Base-by-base conservation (phyloP, 2,797 vertebrate species). In the Anguilla anguilla region DNA sequence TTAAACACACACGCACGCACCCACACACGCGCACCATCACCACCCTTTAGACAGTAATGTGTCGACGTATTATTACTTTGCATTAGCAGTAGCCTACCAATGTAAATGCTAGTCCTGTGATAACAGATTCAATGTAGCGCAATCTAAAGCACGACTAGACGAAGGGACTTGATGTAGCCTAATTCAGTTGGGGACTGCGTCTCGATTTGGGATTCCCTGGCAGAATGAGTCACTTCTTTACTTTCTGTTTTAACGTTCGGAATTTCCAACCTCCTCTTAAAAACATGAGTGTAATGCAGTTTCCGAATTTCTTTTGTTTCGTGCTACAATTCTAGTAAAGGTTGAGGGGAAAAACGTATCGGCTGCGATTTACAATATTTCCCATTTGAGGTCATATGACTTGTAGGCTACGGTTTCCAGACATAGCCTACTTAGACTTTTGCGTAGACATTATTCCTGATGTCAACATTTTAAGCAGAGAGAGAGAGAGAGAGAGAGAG, bases 381-480 rank as follows among this genome's bases (percentile, higher is more conserved):
- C 7, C 67, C 28, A 28, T 28, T 72, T 31, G 67, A 9, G 67
- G 7, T 72, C n/a, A 72, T 72, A 31, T 28, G 17, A 22, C 22
- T 22, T 6, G 61, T 69, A 61, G 57, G 15, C 57, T 22, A 69
- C 25, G 25, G 64, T 69, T 69, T 69, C 64, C 69, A 74, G 35
- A 13, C 15, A 10, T 35, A 46, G 43, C 43, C 43, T 46, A 46
- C 43, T 67, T 89, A 59, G 61, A 9, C 39, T 55, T 89, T 85
- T 85, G 81, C 49, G 43, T 46, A 46, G 67, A 92, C 79, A 90
- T 89, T 89, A 90, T 86, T 89, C 91, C 88, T 86, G 91, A 85
- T 91, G 91, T 91, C 90, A 92, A 89, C 89, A 90, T 88, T 90
- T 91, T 91, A 90, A 92, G 51, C 87, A 89, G 84, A 90, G 86